Evolutionary conservation across 2,797 vertebrate species (phyloP), one percentile per base, ranked within the genome.

Genomic region (Cichlasoma orientale): DNA sequence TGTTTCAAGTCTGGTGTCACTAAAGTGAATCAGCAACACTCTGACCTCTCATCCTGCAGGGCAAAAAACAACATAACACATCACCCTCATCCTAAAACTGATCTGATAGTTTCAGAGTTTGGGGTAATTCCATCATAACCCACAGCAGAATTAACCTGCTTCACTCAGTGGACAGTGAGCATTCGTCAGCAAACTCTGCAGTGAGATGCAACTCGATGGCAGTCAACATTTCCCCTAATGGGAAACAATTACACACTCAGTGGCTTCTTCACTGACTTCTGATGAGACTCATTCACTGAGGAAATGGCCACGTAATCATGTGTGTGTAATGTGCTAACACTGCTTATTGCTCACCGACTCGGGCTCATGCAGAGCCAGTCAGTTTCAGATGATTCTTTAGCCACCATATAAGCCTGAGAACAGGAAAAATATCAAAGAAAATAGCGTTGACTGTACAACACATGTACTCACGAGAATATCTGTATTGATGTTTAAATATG

Each of bases 211-310:
- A 90, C 86, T 91, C 78, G 59, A 85, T 88, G 83, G 93, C 87
- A 88, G 91, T 82, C 87, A 78, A 92, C 87, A 74, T 89, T 89
- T 88, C 86, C 92, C 87, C 89, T 94, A 95, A 95, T 92, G 93
- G 93, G 93, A 95, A 93, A 94, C 94, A 95, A 95, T 96, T 95
- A 95, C 95, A 95, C 94, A 95, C 92, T 94, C 90, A 88, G 91
- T 94, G 94, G 93, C 91, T 94, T 92, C 93, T 92, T 94, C 91
- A 90, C 80, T 90, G 93, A 93, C 92, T 94, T 95, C 92, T 92
- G 93, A 94, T 95, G 94, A 94, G 93, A 92, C 91, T 87, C 89
- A 89, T 93, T 94, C 90, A 89, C 90, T 77, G 90, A 90, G 93
- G 92, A 92, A 93, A 94, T 93, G 93, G 88, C 90, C 92, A 93